Evolutionary conservation across 2,888 invertebrate genomes (phyloP).

Genomic region (Drosophila macrospina): DNA sequence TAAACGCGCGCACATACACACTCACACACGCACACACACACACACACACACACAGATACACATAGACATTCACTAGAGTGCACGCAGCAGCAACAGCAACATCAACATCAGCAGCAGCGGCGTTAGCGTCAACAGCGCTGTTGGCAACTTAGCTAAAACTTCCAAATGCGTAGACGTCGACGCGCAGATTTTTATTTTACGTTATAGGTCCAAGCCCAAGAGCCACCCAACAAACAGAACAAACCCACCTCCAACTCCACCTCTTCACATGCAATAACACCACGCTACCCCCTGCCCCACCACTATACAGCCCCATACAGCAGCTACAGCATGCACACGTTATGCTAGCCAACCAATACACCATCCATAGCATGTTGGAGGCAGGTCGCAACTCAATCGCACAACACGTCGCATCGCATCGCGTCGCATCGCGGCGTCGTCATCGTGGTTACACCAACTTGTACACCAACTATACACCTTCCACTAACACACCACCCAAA

Average conservation of each 20-base stretch:
- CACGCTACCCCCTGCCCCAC: background rate
- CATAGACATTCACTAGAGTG: slow-evolving; percentile 21
- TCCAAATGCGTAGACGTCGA: slow-evolving; percentile 59
- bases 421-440: slow-evolving; percentile 16
- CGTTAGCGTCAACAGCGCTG: slow-evolving; percentile 26
- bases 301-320: background rate
- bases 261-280: background rate
- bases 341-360: slow-evolving; percentile 41
- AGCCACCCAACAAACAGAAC: slow-evolving; percentile 18
- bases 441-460: slow-evolving; percentile 59
- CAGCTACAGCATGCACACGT: slow-evolving; percentile 5
- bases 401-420: slow-evolving; percentile 35
- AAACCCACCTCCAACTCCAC: slow-evolving; percentile 9
- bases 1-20: slow-evolving; percentile 60
- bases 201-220: slow-evolving; percentile 53
- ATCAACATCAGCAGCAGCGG: slow-evolving; percentile 28
- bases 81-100: slow-evolving; percentile 34
- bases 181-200: slow-evolving; percentile 61
- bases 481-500: slow-evolving; percentile 1
- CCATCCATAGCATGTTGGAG: slow-evolving; percentile 22
- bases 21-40: slow-evolving; percentile 20
- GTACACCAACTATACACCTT: slow-evolving; percentile 29
- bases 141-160: slow-evolving; percentile 59
- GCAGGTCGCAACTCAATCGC: slow-evolving; percentile 47
- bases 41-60: slow-evolving; percentile 14